Conservation (phyloP, 2,797 vertebrate species). For the Hemibagrus guttatus region DNA sequence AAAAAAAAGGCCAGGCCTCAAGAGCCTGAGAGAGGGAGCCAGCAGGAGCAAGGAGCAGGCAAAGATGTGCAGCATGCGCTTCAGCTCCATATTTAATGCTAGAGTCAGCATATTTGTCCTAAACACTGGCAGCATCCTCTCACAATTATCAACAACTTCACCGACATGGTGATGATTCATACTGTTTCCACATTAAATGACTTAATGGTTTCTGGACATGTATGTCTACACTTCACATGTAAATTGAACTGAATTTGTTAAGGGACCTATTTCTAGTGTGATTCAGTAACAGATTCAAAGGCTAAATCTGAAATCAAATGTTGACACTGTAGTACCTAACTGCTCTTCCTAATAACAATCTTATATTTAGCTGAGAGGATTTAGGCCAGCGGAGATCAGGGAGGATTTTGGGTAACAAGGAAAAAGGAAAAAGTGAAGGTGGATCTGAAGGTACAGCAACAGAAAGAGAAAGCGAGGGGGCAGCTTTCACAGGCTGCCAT, state of each 20-base stretch:
- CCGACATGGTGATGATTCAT: neutral
- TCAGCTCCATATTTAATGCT: slow-evolving; percentile 45
- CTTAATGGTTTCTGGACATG: neutral
- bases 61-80: slow-evolving; percentile 44
- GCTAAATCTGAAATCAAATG: slow-evolving; percentile 1
- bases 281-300: neutral
- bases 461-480: slow-evolving; percentile 49
- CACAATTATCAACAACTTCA: neutral
- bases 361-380: slow-evolving; percentile 32
- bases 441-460: slow-evolving; percentile 49
- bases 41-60: slow-evolving; percentile 53
- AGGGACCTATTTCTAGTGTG: neutral
- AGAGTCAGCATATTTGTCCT: slow-evolving; percentile 27
- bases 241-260: neutral
- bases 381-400: slow-evolving; percentile 17
- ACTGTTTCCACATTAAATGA: neutral
- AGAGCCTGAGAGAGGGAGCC: slow-evolving; percentile 60
- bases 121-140: slow-evolving; percentile 6
- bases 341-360: slow-evolving; percentile 9
- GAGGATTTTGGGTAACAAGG: slow-evolving; percentile 48
- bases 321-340: neutral
- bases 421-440: slow-evolving; percentile 37
- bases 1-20: slow-evolving; percentile 54
- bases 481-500: slow-evolving; percentile 57
- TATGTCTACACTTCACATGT: neutral